Conservation (phyloP, 2,113 vertebrate species). For the Myiozetetes cayanensis region DNA sequence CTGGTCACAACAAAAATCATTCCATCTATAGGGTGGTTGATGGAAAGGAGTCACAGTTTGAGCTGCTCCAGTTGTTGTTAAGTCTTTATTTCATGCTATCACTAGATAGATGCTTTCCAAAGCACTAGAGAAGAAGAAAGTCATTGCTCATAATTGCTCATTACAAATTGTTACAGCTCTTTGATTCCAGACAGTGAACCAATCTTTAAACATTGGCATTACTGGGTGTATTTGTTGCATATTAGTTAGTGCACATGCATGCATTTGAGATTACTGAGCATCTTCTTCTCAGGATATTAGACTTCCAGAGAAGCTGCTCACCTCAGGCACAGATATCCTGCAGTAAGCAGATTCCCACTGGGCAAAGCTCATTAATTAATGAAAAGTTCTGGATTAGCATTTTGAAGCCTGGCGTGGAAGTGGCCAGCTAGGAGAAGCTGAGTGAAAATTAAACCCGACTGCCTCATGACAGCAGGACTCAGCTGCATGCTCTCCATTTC, state of each 20-base stretch:
- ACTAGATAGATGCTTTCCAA: not conserved
- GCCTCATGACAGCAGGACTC: not conserved
- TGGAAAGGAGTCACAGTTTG: not conserved
- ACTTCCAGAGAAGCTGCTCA: not conserved
- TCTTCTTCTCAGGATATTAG: slow-evolving; percentile 28
- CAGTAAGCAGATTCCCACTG: slow-evolving; percentile 40
- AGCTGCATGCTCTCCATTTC: not conserved
- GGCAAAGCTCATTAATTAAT: slow-evolving; percentile 68
- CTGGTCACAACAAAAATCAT: not conserved
- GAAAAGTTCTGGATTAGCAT: slow-evolving; percentile 25
- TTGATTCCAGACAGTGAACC: slow-evolving; percentile 1
- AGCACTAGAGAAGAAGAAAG: not conserved
- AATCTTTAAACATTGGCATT: not conserved
- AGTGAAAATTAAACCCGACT: slow-evolving; percentile 56
- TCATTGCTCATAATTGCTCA: not conserved
- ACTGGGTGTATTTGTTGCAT: slow-evolving; percentile 5
- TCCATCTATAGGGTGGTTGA: not conserved
- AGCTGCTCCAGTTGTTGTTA: not conserved
- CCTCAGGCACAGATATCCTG: slow-evolving; percentile 6
- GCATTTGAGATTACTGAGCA: slow-evolving; percentile 4
- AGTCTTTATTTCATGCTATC: not conserved
- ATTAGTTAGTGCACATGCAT: not conserved
- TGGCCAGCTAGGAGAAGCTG: slow-evolving; percentile 14
- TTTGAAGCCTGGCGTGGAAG: slow-evolving; percentile 17
- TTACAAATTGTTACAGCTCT: not conserved